phyloP scores from a whole-genome alignment of 2,113 vertebrate species.

The Corythoichthys haematopterus region DNA sequence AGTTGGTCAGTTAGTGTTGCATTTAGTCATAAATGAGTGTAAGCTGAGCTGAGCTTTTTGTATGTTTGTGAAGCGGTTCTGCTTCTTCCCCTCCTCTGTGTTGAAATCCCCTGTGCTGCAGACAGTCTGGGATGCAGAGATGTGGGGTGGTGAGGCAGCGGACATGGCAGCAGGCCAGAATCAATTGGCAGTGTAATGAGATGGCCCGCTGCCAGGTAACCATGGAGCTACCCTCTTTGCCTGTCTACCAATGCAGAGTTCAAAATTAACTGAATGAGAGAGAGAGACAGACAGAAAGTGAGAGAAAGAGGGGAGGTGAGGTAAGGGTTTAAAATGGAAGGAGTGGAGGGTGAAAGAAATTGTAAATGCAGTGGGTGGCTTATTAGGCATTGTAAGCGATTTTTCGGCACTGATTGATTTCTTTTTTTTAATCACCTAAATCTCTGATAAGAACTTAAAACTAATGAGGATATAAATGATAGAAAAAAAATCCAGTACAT shows the following conservation, averaged over 20 bases:
- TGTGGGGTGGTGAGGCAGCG: slow-evolving; percentile 57
- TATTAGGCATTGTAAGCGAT: slow-evolving; percentile 47
- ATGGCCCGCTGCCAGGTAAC: slow-evolving; percentile 78
- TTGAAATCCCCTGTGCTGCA: slow-evolving; percentile 66
- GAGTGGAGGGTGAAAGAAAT: slow-evolving; percentile 50
- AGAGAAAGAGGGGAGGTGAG: slow-evolving; percentile 11
- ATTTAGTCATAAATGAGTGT: slow-evolving; percentile 23
- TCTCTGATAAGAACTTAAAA: slow-evolving; percentile 32
- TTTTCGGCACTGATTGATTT: slow-evolving; percentile 46
- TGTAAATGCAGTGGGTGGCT: slow-evolving; percentile 46
- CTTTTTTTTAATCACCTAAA: slow-evolving; percentile 10
- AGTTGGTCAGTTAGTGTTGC: neutral
- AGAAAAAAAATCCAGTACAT: slow-evolving; percentile 13
- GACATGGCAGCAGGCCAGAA: slow-evolving; percentile 76
- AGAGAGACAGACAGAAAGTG: slow-evolving; percentile 16
- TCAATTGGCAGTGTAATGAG: slow-evolving; percentile 82
- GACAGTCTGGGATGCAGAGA: slow-evolving; percentile 72
- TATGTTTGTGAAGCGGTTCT: slow-evolving; percentile 37
- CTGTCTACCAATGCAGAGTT: slow-evolving; percentile 70
- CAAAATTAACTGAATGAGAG: slow-evolving; percentile 76
- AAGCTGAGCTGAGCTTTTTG: slow-evolving; percentile 26
- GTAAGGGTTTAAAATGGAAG: slow-evolving; percentile 54
- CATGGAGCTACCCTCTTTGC: slow-evolving; percentile 73
- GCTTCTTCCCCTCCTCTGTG: slow-evolving; percentile 53
- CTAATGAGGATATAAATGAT: neutral